Percentiles rank a stretch among this genome's conserved stretches.
These are phyloP conservation scores for Hafferia zeledoni DNA, from an alignment of 2,797 vertebrate species.

Conservation along the genomic window DNA sequence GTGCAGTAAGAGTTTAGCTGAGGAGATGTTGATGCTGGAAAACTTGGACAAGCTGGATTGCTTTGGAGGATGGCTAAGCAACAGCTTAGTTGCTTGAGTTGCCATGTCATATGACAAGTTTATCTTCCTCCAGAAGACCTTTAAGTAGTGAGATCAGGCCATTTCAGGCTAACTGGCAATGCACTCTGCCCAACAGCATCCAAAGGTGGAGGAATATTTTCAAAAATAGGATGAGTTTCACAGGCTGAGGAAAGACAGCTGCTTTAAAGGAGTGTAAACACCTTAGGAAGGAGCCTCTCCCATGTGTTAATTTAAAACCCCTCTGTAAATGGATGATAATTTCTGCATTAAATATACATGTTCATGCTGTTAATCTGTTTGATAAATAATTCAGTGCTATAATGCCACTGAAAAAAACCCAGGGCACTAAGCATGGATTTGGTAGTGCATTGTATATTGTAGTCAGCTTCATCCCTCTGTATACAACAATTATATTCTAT, in stretches of 20 bases:
- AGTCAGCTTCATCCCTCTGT: neutral
- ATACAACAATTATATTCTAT: neutral
- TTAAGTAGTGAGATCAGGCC: neutral
- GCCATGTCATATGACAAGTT: neutral
- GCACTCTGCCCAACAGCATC: neutral
- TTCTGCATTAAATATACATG: slow-evolving; percentile 69
- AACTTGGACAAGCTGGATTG: neutral
- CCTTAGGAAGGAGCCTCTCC: neutral
- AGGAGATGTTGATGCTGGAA: neutral
- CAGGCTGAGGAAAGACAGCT: neutral
- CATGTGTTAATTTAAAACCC: slow-evolving; percentile 21
- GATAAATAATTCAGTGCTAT: slow-evolving; percentile 69
- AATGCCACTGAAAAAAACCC: neutral
- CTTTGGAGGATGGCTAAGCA: neutral
- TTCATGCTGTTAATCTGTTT: neutral
- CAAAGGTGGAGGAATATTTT: fast-evolving
- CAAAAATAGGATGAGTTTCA: neutral
- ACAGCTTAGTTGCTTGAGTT: neutral
- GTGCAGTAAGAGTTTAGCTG: neutral
- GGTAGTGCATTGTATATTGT: neutral
- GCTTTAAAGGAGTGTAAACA: neutral
- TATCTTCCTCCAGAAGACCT: neutral
- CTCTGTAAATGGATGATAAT: slow-evolving; percentile 38
- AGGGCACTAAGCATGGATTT: neutral
- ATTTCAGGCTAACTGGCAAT: neutral